Percentiles rank a stretch among this genome's conserved stretches.
Conservation (phyloP, 2,113 vertebrate species). For the pig (Sus scrofa) region T2T-Sscrofa CM000813.6:88303001-88303500, state of each 20-base stretch:
- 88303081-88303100: conserved; percentile 13
- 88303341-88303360: neutral
- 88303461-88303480: neutral
- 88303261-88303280: neutral
- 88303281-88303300: conserved; percentile 15
- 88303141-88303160: neutral
- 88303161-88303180: neutral
- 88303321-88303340: conserved; percentile 3
- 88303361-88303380: neutral
- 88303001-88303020: neutral
- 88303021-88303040: conserved; percentile 41
- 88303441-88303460: neutral
- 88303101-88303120: conserved; percentile 38
- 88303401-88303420: neutral
- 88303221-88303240: no score
- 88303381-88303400: neutral
- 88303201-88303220: no score
- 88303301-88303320: neutral
- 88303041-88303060: neutral
- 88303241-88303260: no score
- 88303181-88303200: no score
- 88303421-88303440: neutral
- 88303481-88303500: neutral
- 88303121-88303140: conserved; percentile 51
- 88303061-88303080: neutral